Evolutionary conservation across 1,140 invertebrate genomes (phyloP).

Genomic region (Brachionus paranguensis): DNA sequence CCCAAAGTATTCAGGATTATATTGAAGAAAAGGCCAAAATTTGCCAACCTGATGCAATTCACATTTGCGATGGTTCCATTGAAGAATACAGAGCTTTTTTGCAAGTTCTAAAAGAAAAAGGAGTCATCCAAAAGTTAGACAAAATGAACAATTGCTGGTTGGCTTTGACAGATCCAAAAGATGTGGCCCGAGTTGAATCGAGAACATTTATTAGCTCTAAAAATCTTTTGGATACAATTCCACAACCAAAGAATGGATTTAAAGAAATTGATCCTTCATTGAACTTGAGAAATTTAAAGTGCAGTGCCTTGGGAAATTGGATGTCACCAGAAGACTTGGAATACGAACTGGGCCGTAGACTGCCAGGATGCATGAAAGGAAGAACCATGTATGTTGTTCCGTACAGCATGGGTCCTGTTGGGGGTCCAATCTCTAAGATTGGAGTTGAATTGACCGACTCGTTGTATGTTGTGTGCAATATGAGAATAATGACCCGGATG

Average conservation of each 20-base stretch:
- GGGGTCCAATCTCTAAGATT: conserved; percentile 88
- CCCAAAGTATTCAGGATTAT: not conserved
- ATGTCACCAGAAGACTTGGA: conserved; percentile 79
- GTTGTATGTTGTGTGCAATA: conserved; percentile 90
- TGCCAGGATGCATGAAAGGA: conserved; percentile 91
- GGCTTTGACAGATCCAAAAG: conserved; percentile 86
- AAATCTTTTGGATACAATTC: conserved; percentile 72
- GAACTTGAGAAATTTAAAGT: conserved; percentile 43
- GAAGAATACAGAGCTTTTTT: conserved; percentile 67
- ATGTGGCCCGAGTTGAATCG: conserved; percentile 93
- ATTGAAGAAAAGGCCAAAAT: conserved; percentile 55
- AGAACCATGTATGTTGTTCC: conserved; percentile 98
- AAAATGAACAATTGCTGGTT: conserved; percentile 96
- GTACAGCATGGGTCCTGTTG: conserved; percentile 95
- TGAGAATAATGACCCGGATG: conserved; percentile 97
- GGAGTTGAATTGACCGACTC: conserved; percentile 95
- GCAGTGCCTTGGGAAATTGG: conserved; percentile 77
- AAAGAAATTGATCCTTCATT: not conserved
- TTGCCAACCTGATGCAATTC: conserved; percentile 76
- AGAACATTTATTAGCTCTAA: conserved; percentile 88
- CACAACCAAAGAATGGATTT: conserved; percentile 58
- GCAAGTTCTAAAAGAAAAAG: conserved; percentile 55
- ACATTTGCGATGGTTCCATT: conserved; percentile 85
- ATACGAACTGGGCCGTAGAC: conserved; percentile 72
- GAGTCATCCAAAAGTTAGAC: conserved; percentile 69